Evolutionary conservation across 2,797 vertebrate genomes (phyloP), one percentile per base, ranked within the genome.

Genomic region (Anableps anableps): DNA sequence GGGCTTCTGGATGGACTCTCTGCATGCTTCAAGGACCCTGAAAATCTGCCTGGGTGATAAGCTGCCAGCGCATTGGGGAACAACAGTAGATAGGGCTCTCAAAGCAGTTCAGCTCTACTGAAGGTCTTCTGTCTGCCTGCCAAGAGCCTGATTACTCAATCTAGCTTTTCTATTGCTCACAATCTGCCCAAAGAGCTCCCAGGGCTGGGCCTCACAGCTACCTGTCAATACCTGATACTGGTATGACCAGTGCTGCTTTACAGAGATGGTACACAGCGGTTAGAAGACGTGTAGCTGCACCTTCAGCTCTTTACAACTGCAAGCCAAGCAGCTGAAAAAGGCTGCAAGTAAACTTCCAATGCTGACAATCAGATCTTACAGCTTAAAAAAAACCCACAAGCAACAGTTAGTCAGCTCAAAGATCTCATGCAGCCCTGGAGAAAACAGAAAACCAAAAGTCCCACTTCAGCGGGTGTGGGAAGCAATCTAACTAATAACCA

Each of bases 81-180:
- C 91, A 93, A 92, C 95, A 94, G 93, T 85, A 95, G 92, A 95
- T 93, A 94, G 90, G 90, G 91, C 94, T 94, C 94, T 95, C 92
- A 93, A 93, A 95, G 95, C 92, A 89, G 91, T 94, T 94, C 94
- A 90, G 91, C 92, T 90, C 91, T 86, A 92, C 90, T 90, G 88
- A 92, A 94, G 88, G 88, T 90, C 89, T 93, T 92, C 91, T 94
- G 94, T 94, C 91, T 93, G 93, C 86, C 93, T 95, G 95, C 95
- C 95, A 95, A 93, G 89, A 87, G 79, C 85, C 90, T 93, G 92
- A 96, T 95, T 95, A 94, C 94, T 95, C 94, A 95, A 95, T 95
- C 92, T 92, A 89, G 86, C 72, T 87, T 92, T 91, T 92, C 86
- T 88, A 75, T 90, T 89, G 82, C 84, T 89, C 83, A 88, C 91